These are phyloP conservation scores for Pteruthius melanotis DNA, from an alignment of 2,113 vertebrate genomes.

Conservation along the genomic window DNA sequence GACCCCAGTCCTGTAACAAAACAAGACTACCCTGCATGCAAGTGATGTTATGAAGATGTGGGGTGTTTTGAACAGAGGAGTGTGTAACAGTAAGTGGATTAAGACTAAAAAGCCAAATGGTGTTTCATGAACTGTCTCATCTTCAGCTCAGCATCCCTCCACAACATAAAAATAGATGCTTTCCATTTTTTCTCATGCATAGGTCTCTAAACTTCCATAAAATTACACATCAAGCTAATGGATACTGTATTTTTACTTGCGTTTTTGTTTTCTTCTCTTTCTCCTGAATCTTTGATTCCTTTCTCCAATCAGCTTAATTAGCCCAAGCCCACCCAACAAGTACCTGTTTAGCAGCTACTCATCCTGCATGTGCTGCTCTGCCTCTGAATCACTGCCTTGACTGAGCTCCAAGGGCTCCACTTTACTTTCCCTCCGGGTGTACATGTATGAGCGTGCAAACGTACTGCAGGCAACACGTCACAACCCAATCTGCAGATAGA, in stretches of 20 bases:
- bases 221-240: background rate
- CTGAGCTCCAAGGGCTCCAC: constrained; percentile 28
- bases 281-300: background rate
- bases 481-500: background rate
- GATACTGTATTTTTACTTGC: background rate
- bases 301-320: background rate
- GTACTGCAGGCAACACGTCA: background rate
- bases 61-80: background rate
- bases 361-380: background rate
- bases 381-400: constrained; percentile 55
- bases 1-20: background rate
- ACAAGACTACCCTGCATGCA: background rate
- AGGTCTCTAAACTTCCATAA: background rate
- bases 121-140: background rate
- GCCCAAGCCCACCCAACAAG: constrained; percentile 47
- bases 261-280: background rate
- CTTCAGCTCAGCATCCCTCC: background rate
- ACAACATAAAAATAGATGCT: background rate
- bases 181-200: background rate
- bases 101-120: background rate
- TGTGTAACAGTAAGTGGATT: background rate
- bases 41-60: background rate
- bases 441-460: background rate
- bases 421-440: background rate
- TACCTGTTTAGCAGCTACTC: background rate